phyloP scores from a whole-genome alignment of 2,888 invertebrate species.

The Coenonympha glycerion region DNA sequence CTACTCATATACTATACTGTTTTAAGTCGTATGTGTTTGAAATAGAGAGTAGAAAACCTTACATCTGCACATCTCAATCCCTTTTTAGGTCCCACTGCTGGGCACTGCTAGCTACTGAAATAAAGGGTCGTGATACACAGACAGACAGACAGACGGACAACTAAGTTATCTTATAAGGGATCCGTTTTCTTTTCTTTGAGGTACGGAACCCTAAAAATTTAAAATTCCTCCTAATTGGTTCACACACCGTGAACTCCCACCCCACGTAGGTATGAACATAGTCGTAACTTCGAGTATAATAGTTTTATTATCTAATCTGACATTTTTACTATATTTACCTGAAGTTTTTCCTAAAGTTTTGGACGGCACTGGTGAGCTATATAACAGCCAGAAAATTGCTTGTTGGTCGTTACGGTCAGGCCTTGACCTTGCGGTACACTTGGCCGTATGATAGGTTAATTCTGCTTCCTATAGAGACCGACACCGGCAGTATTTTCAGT shows the following conservation, averaged over 20 bases:
- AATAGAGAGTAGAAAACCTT: too few species aligned
- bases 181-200: too few species aligned
- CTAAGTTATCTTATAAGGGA: too few species aligned
- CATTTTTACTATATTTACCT: background rate
- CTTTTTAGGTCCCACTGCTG: too few species aligned
- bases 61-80: too few species aligned
- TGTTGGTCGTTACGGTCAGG: slow-evolving; percentile 19
- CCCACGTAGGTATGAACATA: too few species aligned
- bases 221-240: too few species aligned
- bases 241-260: too few species aligned
- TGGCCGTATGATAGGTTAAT: slow-evolving; percentile 25
- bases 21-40: background rate
- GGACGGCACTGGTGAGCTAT: background rate
- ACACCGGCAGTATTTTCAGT: slow-evolving; percentile 16
- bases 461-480: slow-evolving; percentile 24
- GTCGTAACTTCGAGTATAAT: slow-evolving; percentile 13
- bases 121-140: too few species aligned
- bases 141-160: too few species aligned
- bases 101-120: too few species aligned
- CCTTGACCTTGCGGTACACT: slow-evolving; percentile 27
- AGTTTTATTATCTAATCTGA: background rate
- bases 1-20: background rate
- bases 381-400: slow-evolving; percentile 8
- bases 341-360: background rate
- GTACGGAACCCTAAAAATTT: too few species aligned